Evolutionary conservation across 2,113 vertebrate species (phyloP).

Genomic region (Peromyscus maniculatus): DNA sequence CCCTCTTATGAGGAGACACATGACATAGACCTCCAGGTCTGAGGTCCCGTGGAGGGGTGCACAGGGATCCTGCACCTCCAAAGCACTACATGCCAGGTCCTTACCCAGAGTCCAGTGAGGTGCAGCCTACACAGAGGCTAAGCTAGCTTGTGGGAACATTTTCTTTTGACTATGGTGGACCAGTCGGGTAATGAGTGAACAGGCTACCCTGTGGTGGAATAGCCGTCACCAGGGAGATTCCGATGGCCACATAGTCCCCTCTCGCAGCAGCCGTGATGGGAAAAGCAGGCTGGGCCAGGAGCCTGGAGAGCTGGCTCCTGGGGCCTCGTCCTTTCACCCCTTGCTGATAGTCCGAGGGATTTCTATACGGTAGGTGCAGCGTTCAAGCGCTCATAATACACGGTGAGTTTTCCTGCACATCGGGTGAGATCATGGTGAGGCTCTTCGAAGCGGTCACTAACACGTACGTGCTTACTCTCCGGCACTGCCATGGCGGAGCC

Average conservation of each 20-base stretch:
- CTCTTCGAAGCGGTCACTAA: not conserved
- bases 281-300: not conserved
- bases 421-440: not conserved
- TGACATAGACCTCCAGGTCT: not conserved
- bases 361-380: not conserved
- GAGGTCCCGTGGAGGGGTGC: not conserved
- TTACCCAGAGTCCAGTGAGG: not conserved
- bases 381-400: not conserved
- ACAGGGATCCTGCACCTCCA: not conserved
- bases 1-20: not conserved
- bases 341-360: not conserved
- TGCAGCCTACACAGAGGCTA: not conserved
- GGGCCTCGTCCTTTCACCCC: not conserved
- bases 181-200: not conserved
- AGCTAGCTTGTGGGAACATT: not conserved
- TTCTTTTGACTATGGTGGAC: not conserved
- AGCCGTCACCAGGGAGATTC: not conserved
- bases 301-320: not conserved
- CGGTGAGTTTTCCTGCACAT: not conserved
- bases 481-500: rapidly evolving
- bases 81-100: not conserved
- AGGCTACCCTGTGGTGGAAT: not conserved
- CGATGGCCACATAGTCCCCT: rapidly evolving
- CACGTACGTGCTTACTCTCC: not conserved
- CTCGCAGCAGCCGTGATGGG: not conserved